Conservation (phyloP, 2,113 vertebrate genomes). For the Nyctereutes procyonoides region DNA sequence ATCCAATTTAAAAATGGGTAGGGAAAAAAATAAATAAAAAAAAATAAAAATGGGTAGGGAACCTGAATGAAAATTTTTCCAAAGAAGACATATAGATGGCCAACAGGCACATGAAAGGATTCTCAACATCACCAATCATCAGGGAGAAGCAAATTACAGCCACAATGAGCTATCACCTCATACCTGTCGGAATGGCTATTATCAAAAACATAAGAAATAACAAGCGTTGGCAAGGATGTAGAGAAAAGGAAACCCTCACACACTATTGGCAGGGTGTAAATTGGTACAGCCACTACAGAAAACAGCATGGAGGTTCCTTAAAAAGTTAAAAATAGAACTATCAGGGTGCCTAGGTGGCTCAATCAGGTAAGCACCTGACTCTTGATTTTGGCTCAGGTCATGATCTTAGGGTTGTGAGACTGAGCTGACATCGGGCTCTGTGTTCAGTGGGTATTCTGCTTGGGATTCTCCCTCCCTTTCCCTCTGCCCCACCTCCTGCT, state of each 20-base stretch:
- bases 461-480: background rate
- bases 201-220: background rate
- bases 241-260: background rate
- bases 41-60: background rate
- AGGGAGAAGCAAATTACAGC: too few species aligned
- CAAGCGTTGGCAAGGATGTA: background rate
- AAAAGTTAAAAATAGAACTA: background rate
- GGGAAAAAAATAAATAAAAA: too few species aligned
- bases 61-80: background rate
- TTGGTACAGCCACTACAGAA: background rate
- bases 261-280: background rate
- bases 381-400: too few species aligned
- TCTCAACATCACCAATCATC: too few species aligned
- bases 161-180: background rate
- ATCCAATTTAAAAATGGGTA: background rate
- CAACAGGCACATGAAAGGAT: too few species aligned
- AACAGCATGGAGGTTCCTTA: background rate
- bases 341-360: too few species aligned
- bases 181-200: background rate
- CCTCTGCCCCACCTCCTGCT: background rate
- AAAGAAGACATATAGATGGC: background rate
- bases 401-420: too few species aligned
- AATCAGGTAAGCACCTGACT: too few species aligned
- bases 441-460: background rate
- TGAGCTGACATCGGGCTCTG: too few species aligned